Base-by-base conservation (phyloP, 2,797 vertebrate species). In the Manis crassicaudata region DNA sequence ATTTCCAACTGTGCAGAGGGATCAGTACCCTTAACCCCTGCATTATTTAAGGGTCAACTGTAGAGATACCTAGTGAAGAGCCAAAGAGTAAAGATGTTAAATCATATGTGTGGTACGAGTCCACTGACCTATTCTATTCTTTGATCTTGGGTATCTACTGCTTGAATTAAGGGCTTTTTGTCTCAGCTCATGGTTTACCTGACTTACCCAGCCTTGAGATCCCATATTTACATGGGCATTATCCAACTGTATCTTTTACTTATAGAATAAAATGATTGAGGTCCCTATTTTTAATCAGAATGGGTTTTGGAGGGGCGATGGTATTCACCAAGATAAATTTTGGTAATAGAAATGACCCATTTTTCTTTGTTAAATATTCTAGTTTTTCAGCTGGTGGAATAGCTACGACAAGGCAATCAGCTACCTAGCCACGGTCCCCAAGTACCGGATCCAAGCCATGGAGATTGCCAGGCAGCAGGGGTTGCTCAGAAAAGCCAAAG, bases 371-470 rank as follows among this genome's bases (percentile, higher is more conserved):
- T 87, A 70, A 92, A 87, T 97, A 92, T 98, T 98, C 21, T 96
- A 99, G 99, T 99, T 99, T 98, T 99, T 99, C 99, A 99, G 99
- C 98, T 99, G 99, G 99, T 99, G 99, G 99, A 99, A 99, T 97
- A 99, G 99, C 98, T 99, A 99, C 97, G 99, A 99, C 10, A 99
- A 99, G 98, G 99, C 99, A 92, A 99, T 99, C 98, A 99, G 98
- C 98, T 99, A 99, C 98, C 98, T 99, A 97, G 98, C 99, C 90
- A 99, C 99, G 0, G 99, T 99, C 92, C 99, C 99, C 97, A 99
- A 99, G 97, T 99, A 99, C 97, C 99, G 99, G 6, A 99, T 99
- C 98, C 99, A 99, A 98, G 99, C 99, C 50, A 99, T 98, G 7
- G 99, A 99, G 97, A 99, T 99, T 40, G 99, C 99, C 85, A 99